Conservation (phyloP, 2,888 invertebrate species). For the Digitonthophagus gazella region DNA sequence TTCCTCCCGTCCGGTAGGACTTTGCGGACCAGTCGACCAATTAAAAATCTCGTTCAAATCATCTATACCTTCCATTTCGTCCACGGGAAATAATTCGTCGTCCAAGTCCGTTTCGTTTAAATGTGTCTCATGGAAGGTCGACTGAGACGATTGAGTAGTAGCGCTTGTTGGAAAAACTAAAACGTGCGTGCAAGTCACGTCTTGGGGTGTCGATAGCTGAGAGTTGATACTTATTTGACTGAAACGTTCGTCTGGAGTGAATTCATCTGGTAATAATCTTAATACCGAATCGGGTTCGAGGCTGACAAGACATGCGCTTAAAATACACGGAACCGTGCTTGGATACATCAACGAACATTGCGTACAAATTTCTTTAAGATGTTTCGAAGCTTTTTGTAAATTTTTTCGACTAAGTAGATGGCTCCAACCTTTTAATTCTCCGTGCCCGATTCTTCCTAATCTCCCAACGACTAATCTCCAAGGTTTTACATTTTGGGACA, state of each 20-base stretch:
- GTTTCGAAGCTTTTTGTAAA: slow-evolving; percentile 80
- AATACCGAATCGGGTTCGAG: slow-evolving; percentile 74
- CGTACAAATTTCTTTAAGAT: slow-evolving; percentile 86
- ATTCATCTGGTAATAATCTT: slow-evolving; percentile 90
- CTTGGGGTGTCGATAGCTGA: slow-evolving; percentile 91
- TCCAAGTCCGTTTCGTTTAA: slow-evolving; percentile 67
- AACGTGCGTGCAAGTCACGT: slow-evolving; percentile 96
- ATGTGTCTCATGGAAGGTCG: slow-evolving; percentile 67
- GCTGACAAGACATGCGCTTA: slow-evolving; percentile 97
- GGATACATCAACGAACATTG: slow-evolving; percentile 84
- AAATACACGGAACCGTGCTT: slow-evolving; percentile 81
- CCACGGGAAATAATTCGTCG: slow-evolving; percentile 63
- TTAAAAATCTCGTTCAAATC: slow-evolving; percentile 78
- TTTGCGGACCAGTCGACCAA: slow-evolving; percentile 63
- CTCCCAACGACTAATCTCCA: slow-evolving; percentile 97
- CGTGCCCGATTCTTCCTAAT: slow-evolving; percentile 90
- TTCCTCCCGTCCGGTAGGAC: slow-evolving; percentile 53
- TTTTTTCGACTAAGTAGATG: slow-evolving; percentile 90
- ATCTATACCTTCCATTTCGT: slow-evolving; percentile 63
- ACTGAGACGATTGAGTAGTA: slow-evolving; percentile 80
- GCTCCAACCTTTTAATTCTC: slow-evolving; percentile 93
- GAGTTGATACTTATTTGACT: slow-evolving; percentile 80
- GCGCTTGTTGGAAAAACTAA: slow-evolving; percentile 98
- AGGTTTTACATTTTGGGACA: slow-evolving; percentile 89
- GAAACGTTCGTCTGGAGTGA: slow-evolving; percentile 92